phyloP scores from a whole-genome alignment of 2,888 invertebrate genomes.

The Lasioglossum malachurum region DNA sequence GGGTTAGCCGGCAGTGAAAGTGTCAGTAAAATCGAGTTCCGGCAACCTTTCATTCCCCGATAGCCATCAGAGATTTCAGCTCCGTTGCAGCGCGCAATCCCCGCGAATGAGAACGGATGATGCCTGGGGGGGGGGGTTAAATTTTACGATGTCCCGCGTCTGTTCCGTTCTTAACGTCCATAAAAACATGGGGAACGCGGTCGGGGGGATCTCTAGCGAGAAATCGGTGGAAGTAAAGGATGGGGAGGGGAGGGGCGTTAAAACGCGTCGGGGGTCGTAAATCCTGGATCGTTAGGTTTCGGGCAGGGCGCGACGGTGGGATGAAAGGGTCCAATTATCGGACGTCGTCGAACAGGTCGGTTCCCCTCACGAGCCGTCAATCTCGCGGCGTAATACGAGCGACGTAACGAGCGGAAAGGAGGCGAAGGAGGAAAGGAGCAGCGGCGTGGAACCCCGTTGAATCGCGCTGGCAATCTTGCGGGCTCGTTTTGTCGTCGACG shows the following conservation, averaged over 20 bases:
- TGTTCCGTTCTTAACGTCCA: not conserved
- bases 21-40: not conserved
- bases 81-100: not conserved
- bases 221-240: not conserved
- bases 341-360: conserved; percentile 43
- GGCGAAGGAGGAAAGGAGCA: conserved; percentile 22
- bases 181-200: not conserved
- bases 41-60: not conserved
- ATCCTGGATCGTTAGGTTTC: conserved; percentile 65
- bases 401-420: conserved; percentile 53
- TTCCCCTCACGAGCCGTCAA: conserved; percentile 48
- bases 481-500: conserved; percentile 15
- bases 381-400: conserved; percentile 42
- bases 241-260: conserved; percentile 42
- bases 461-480: not conserved
- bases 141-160: not conserved
- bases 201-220: not conserved
- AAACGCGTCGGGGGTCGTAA: conserved; percentile 62
- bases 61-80: not conserved
- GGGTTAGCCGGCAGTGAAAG: too few species aligned
- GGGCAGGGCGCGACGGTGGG: conserved; percentile 34
- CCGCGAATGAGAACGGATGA: not conserved
- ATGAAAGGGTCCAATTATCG: conserved; percentile 66
- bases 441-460: not conserved
- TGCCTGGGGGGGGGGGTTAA: not conserved